These are phyloP conservation scores for Caenorhabditis drosophilae DNA, from an alignment of 2,888 invertebrate species.

Conservation along the genomic window DNA sequence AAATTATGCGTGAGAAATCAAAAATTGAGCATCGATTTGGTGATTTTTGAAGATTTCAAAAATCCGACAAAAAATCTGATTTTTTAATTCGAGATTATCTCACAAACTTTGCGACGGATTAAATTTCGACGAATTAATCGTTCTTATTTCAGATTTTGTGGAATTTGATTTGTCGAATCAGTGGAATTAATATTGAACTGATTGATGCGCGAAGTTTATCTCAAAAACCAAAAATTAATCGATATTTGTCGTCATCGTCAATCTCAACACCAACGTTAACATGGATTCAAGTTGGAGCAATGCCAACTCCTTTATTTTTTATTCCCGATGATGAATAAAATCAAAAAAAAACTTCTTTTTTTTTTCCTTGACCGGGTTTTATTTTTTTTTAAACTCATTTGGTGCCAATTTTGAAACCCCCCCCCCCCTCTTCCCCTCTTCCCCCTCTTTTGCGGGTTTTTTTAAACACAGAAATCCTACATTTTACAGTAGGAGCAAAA, in stretches of 20 bases:
- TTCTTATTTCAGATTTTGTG: slow-evolving; percentile 43
- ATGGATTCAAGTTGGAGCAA: slow-evolving; percentile 40
- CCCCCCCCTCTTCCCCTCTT: too few relatives aligned
- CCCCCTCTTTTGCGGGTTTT: background rate
- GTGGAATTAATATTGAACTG: slow-evolving; percentile 30
- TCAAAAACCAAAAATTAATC: slow-evolving; percentile 15
- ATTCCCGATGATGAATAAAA: slow-evolving; percentile 43
- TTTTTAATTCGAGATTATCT: too few relatives aligned
- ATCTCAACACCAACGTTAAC: slow-evolving; percentile 15
- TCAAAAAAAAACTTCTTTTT: background rate
- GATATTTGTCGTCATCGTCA: slow-evolving; percentile 19
- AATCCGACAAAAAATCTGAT: too few relatives aligned
- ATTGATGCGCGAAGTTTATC: slow-evolving; percentile 32
- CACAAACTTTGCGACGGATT: too few relatives aligned
- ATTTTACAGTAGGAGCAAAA: too few relatives aligned
- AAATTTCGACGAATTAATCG: too few relatives aligned
- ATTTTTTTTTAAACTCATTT: background rate
- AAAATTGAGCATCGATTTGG: too few relatives aligned
- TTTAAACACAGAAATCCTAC: too few relatives aligned
- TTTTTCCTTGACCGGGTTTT: too few relatives aligned
- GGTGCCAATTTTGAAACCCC: background rate
- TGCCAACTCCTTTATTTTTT: slow-evolving; percentile 38
- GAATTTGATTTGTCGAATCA: slow-evolving; percentile 38
- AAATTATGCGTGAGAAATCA: too few relatives aligned
- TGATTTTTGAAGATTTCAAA: too few relatives aligned